Base-by-base conservation (phyloP, 64 coral and sea anemone genomes). In the Montipora sp. region DNA sequence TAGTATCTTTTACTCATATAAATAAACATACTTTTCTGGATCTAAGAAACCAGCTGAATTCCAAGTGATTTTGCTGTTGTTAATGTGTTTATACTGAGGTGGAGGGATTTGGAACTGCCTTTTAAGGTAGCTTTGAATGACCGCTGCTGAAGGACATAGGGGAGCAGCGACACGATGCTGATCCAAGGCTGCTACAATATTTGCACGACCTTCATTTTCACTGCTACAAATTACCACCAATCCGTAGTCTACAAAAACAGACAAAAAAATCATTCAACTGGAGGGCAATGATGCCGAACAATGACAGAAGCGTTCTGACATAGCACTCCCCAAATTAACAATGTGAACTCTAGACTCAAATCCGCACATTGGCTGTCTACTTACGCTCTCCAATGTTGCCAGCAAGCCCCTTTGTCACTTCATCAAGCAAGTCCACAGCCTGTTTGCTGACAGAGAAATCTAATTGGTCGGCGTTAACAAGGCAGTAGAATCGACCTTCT, bases 141-240 rank as follows among this genome's bases (percentile, higher is more conserved):
- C 83, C 1, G 48, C 51, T 77, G 47, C 15, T 8, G 90, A 91
- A 78, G 83, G 70, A 59, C 90, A 79, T 19, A 87, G 85, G 10
- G 93, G 84, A 59, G 81, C 93, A 1, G 91, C 82, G 9, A 92
- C 69, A 73, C 87, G 87, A 66, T 85, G 90, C 76, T 92, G 92
- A 80, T 98, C 96, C 47, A 98, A 76, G 5, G 96, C 93, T 24
- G 96, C 90, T 8, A 98, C 92, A 63, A 98, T 77, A 60, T 92
- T 80, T 36, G 96, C 91, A 48, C 83, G 79, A 73, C 87, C 93
- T 77, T 98, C 93, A 51, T 98, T 95, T 46, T 98, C 96, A 0
- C 43, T 95, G 67, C 93, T 98, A 67, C 96, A 98, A 24, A 98
- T 80, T 66, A 98, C 87, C 19, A 95, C 90, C 13, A 98, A 51